A percentile compares a stretch with the other conserved stretches of the same genome.
phyloP scores from a whole-genome alignment of 1,140 invertebrate species.

The Bombus affinis region DNA sequence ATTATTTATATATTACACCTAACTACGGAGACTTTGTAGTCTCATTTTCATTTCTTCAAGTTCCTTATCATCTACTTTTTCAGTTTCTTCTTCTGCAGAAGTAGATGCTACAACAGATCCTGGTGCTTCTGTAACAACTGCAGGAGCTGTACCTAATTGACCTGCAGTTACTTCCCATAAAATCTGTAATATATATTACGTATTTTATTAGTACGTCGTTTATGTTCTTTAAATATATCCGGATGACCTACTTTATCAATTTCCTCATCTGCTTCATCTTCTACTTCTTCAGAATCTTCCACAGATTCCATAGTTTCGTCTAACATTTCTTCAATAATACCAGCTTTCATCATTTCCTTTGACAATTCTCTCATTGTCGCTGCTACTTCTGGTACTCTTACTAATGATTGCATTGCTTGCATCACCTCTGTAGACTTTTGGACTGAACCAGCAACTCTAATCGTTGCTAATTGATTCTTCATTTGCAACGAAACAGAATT shows the following conservation, averaged over 20 bases:
- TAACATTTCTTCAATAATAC: slow-evolving; percentile 91
- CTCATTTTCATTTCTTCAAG: slow-evolving; percentile 93
- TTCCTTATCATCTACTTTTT: slow-evolving; percentile 88
- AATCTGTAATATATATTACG: slow-evolving; percentile 83
- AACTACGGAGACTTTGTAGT: slow-evolving; percentile 92
- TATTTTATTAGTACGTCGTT: not conserved
- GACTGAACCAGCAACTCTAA: slow-evolving; percentile 94
- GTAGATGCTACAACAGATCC: slow-evolving; percentile 83
- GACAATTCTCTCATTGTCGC: slow-evolving; percentile 98
- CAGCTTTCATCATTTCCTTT: slow-evolving; percentile 99
- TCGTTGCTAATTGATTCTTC: slow-evolving; percentile 97
- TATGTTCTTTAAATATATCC: not conserved
- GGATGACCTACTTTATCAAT: slow-evolving; percentile 90
- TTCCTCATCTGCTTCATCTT: slow-evolving; percentile 96
- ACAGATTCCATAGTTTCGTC: slow-evolving; percentile 98
- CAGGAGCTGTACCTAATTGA: slow-evolving; percentile 94
- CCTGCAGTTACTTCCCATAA: slow-evolving; percentile 97
- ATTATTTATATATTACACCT: slow-evolving; percentile 72
- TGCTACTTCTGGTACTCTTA: slow-evolving; percentile 96
- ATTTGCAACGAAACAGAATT: slow-evolving; percentile 98
- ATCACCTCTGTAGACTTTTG: slow-evolving; percentile 98
- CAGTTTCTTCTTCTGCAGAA: slow-evolving; percentile 80
- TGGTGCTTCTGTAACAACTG: slow-evolving; percentile 87
- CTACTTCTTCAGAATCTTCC: slow-evolving; percentile 94
- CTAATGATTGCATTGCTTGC: slow-evolving; percentile 97